Evolutionary conservation across 2,113 vertebrate species (phyloP), one percentile per base, ranked within the genome.

Genomic region (Vidua chalybeata): DNA sequence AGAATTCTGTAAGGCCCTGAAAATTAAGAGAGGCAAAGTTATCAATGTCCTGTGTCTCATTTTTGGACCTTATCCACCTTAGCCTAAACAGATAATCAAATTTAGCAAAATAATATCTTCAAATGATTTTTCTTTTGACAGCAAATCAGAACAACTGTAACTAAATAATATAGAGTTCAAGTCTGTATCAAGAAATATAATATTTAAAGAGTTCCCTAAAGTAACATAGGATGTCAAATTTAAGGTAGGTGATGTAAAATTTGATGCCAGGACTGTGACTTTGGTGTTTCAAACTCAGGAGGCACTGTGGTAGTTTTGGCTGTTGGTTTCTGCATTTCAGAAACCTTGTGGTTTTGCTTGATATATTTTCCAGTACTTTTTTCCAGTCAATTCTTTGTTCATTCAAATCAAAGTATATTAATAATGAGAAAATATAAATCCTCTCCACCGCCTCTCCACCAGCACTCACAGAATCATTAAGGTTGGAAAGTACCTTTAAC

Each of bases 361-460:
- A 54, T 55, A 11, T 14, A 15, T 54, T 52, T 91, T 71, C 18
- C 48, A 67, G 22, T 58, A 45, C 15, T 61, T 39, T 33, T 69
- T 69, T 54, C 35, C 49, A 39, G 61, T 71, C 41, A 9, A 71
- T 55, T 84, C 27, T 43, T 45, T 45, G 15, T 84, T 17, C 21
- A 61, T 68, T 71, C 35, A 77, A 74, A 75, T 63, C 26, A 37
- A 90, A 59, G 5, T 24, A 59, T 30, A 67, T 63, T 28, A 86
- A 48, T 39, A 48, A 62, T 12, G 5, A 84, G 19, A 93, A 55
- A 74, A 55, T 27, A 67, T 19, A 77, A 89, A 81, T 67, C 7
- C 17, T 69, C 51, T 24, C 6, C 3, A 26, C 4, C 9, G 11
- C 13, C 3, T 27, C 3, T 3, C 3, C 16, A 7, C 28, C 61